Evolutionary conservation across 2,888 invertebrate genomes (phyloP), one percentile per base, ranked within the genome.

Genomic region (Tetragnatha montana): DNA sequence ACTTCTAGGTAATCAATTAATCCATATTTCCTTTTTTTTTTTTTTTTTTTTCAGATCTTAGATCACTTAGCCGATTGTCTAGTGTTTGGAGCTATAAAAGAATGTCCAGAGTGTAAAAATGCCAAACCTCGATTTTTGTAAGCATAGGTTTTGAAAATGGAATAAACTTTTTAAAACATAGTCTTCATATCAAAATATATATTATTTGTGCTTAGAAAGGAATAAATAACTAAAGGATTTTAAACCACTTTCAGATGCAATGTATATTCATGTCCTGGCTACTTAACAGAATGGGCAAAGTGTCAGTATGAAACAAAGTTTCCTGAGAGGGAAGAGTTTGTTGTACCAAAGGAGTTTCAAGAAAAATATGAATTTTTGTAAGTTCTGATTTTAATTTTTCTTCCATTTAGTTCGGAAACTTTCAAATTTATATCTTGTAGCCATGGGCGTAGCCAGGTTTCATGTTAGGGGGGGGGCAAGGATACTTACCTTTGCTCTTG

Each of bases 211-310:
- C 35, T 2, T 35, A 35, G 4, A 35, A 35, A 35, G 2, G 12
- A 19, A 68, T 21, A 21, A 6, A 12, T 19, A 68, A 81, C 17
- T 10, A 4, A 0, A 19, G 21, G 8, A 12, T 69, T 69, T 19
- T 69, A n/a, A 69, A 69, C 19, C 4, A n/a, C n/a, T n/a, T n/a
- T n/a, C 60, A 91, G 91, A 68, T 91, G 68, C 88, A 94, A 95
- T 89, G 97, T 97, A 6, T 99, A 99, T 93, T 95, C 95, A 91
- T 99, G 99, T 93, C 95, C 95, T 91, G 98, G 98, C 50, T 94
- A 96, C 93, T 92, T 97, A 60, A 96, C 96, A 14, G 98, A 98
- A 93, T 99, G 98, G 98, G 96, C 97, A 0, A 97, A 97, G 93
- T 99, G 99, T 93, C 95, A 95, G 85, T 95, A 96, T 92, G 93